Percentiles rank a stretch among this genome's conserved stretches.
phyloP scores from a whole-genome alignment of 2,113 vertebrate species.

The Orcinus orca region DNA sequence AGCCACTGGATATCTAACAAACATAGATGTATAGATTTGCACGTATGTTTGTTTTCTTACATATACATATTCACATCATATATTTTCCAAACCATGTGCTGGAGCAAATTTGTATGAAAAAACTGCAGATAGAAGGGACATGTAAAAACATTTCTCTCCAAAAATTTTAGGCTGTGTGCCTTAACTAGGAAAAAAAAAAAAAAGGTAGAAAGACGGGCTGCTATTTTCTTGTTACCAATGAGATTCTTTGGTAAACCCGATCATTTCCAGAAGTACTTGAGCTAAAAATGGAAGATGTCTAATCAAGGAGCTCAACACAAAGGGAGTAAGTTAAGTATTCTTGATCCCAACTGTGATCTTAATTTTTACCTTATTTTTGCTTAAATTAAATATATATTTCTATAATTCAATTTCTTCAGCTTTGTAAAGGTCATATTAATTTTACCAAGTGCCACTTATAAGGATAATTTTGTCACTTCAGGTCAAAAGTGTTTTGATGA shows the following conservation, averaged over 20 bases:
- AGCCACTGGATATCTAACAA: neutral
- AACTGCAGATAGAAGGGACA: neutral
- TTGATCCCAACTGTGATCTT: conserved; percentile 38
- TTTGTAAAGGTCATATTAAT: conserved; percentile 73
- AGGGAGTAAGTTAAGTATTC: conserved; percentile 54
- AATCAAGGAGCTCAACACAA: conserved; percentile 60
- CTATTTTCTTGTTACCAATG: neutral
- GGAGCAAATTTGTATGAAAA: neutral
- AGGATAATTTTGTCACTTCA: conserved; percentile 56
- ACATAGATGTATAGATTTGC: neutral
- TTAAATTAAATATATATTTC: conserved; percentile 46
- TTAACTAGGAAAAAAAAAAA: neutral
- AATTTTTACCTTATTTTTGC: conserved; percentile 55
- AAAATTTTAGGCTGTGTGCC: neutral
- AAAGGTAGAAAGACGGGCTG: neutral
- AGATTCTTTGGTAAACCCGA: neutral
- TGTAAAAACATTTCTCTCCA: neutral
- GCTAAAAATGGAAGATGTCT: neutral
- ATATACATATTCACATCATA: neutral
- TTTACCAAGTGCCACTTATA: conserved; percentile 51
- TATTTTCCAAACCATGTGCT: neutral
- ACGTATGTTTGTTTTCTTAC: neutral
- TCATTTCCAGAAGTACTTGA: conserved; percentile 33
- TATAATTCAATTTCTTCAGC: conserved; percentile 25
- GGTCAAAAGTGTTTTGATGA: conserved; percentile 8